Percentiles rank a stretch among this genome's conserved stretches.
These are phyloP conservation scores for Hozukius guyotensis DNA, from an alignment of 2,797 vertebrate genomes.

Conservation along the genomic window DNA sequence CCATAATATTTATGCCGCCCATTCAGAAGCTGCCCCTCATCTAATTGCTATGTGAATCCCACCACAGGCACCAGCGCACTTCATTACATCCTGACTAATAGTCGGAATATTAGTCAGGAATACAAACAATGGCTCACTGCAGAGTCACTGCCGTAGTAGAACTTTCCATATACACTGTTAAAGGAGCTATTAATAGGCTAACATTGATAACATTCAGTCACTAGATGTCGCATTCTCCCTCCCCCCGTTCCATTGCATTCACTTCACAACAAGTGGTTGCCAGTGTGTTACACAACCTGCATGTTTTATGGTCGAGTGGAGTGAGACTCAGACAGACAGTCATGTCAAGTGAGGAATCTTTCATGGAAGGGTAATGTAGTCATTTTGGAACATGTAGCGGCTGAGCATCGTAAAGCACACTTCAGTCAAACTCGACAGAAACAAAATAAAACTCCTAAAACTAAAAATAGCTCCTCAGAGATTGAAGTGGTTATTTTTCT, in stretches of 20 bases:
- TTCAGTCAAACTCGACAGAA: no score
- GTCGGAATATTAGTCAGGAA: conserved; percentile 67
- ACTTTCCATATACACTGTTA: neutral
- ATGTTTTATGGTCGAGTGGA: neutral
- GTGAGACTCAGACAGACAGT: neutral
- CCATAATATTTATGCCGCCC: conserved; percentile 76
- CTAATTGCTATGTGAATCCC: conserved; percentile 56
- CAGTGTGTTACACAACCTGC: neutral
- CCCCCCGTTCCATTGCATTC: neutral
- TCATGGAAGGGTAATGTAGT: neutral
- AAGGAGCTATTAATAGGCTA: neutral
- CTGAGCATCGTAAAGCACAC: no score
- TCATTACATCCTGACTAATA: conserved; percentile 65
- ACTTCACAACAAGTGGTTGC: neutral
- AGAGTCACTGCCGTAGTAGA: neutral
- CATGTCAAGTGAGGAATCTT: neutral
- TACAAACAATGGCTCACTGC: neutral
- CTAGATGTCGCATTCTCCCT: neutral
- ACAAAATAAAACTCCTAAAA: no score
- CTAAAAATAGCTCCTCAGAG: neutral
- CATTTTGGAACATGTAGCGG: neutral
- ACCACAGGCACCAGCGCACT: conserved; percentile 19
- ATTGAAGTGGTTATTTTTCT: no score
- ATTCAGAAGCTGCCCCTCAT: conserved; percentile 62
- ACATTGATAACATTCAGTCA: no score